Percentiles rank a stretch among this genome's conserved stretches.
Evolutionary conservation across 2,113 vertebrate genomes (phyloP).

Genomic region (Ranitomeya imitator): DNA sequence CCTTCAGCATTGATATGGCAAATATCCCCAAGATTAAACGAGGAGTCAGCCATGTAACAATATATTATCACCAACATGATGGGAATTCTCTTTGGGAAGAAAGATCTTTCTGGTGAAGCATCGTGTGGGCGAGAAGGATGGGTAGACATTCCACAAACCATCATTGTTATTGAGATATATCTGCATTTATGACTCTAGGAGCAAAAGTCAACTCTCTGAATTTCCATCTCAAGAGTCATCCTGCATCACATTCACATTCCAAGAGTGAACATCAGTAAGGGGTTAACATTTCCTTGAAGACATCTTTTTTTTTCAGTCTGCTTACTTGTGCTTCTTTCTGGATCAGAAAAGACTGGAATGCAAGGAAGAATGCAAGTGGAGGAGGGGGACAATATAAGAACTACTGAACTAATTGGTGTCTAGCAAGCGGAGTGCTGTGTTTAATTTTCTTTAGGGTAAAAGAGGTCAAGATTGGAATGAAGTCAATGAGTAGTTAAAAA

Average conservation of each 20-base stretch:
- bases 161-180: neutral
- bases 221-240: neutral
- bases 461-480: constrained; percentile 83
- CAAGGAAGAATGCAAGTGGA: constrained; percentile 68
- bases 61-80: too few species aligned
- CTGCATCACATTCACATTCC: neutral
- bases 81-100: too few species aligned
- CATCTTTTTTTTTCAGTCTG: constrained; percentile 60
- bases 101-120: neutral
- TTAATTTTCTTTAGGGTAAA: constrained; percentile 77
- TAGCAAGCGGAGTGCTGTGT: constrained; percentile 72
- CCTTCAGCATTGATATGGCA: too few species aligned
- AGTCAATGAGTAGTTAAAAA: constrained; percentile 72
- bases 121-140: neutral
- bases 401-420: constrained; percentile 75
- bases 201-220: neutral
- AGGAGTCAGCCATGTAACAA: too few species aligned
- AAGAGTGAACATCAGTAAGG: constrained; percentile 39
- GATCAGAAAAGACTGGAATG: constrained; percentile 61
- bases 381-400: constrained; percentile 64
- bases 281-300: constrained; percentile 60
- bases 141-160: neutral
- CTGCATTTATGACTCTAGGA: neutral
- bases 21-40: too few species aligned
- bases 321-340: constrained; percentile 51